Conservation (phyloP, 1,140 invertebrate genomes). For the Hyposmocoma kahamanoa region DNA sequence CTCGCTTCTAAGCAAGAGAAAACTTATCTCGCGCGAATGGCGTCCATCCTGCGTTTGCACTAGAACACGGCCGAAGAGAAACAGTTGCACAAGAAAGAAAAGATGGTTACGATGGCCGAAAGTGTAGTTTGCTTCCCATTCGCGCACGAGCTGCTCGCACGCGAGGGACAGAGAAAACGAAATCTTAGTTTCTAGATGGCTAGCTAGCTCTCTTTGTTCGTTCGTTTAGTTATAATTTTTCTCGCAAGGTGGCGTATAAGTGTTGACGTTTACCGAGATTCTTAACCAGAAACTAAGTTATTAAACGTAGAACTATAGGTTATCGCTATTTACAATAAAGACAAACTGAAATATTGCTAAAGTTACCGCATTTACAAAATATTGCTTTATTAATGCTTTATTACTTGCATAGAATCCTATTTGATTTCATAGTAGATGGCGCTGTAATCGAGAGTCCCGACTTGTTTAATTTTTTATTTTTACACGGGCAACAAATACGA, state of each 20-base stretch:
- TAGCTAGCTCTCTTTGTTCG: constrained; percentile 71
- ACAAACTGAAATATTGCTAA: too few relatives aligned
- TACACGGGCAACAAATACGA: too few relatives aligned
- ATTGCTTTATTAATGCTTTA: too few relatives aligned
- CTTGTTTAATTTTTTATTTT: too few relatives aligned
- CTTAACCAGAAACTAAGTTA: not conserved
- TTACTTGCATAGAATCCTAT: too few relatives aligned
- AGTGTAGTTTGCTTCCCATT: constrained; percentile 52
- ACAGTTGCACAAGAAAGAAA: constrained; percentile 71
- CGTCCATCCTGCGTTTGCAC: constrained; percentile 71
- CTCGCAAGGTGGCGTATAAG: constrained; percentile 41
- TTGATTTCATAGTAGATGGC: too few relatives aligned
- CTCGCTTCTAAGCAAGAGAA: constrained; percentile 47
- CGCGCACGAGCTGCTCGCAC: constrained; percentile 20
- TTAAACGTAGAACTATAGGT: too few relatives aligned
- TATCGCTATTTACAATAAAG: too few relatives aligned
- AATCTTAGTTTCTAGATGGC: constrained; percentile 67
- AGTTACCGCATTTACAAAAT: too few relatives aligned
- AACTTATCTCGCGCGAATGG: constrained; percentile 71
- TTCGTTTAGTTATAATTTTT: constrained; percentile 31
- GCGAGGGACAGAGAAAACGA: constrained; percentile 60
- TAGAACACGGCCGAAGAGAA: constrained; percentile 70
- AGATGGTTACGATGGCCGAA: constrained; percentile 70
- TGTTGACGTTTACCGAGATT: constrained; percentile 24
- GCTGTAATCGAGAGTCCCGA: too few relatives aligned